Conservation (phyloP, 2,113 vertebrate genomes). For the Hipposideros armiger region DNA sequence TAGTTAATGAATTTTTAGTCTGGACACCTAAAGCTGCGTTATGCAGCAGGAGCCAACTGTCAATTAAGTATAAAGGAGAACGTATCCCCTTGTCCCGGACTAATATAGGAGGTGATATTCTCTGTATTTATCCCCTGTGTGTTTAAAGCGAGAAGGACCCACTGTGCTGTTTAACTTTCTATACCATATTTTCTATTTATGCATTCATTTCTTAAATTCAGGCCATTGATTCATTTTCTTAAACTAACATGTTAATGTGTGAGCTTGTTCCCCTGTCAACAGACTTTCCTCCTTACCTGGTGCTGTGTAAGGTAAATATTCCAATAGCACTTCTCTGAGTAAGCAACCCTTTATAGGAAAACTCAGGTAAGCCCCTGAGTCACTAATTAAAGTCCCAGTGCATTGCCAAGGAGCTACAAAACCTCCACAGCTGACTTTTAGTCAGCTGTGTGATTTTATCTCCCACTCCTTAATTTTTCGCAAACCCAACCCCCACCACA, state of each 20-base stretch:
- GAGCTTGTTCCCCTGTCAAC: neutral
- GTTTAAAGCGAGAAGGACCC: neutral
- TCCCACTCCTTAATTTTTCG: neutral
- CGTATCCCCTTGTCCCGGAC: neutral
- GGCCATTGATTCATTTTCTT: neutral
- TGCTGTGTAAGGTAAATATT: neutral
- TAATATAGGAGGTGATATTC: neutral
- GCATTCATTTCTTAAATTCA: neutral
- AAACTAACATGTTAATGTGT: neutral
- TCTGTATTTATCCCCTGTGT: neutral
- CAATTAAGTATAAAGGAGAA: neutral
- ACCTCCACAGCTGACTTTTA: neutral
- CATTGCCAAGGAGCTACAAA: too few species aligned
- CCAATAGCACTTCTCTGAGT: neutral
- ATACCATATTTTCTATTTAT: neutral
- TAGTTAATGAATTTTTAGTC: neutral
- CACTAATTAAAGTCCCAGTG: too few species aligned
- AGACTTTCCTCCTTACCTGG: neutral
- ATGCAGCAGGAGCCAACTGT: neutral
- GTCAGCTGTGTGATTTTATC: neutral
- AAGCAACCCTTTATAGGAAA: neutral
- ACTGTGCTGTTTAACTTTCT: neutral
- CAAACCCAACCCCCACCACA: rapidly evolving
- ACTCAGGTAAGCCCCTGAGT: too few species aligned
- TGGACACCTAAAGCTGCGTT: neutral